Evolutionary conservation across 1,140 invertebrate species (phyloP).

Genomic region (Delia radicum): DNA sequence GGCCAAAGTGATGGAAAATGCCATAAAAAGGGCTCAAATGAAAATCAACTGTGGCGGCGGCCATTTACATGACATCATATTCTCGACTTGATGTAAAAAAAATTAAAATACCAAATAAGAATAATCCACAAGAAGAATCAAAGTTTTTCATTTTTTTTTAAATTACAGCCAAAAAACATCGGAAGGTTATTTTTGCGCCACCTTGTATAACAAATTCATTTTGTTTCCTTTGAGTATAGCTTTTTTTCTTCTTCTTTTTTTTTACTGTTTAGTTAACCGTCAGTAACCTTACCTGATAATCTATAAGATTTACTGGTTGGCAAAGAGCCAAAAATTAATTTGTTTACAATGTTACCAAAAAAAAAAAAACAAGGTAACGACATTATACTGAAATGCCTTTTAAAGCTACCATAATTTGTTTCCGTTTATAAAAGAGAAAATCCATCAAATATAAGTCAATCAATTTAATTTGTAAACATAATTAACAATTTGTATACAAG

Average conservation of each 20-base stretch:
- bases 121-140: no score
- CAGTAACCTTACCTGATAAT: not conserved
- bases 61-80: no score
- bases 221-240: no score
- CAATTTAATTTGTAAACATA: constrained; percentile 2
- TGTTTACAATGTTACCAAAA: not conserved
- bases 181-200: no score
- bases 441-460: constrained; percentile 7
- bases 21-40: no score
- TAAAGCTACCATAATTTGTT: not conserved
- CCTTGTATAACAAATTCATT: no score
- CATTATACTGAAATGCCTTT: not conserved
- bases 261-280: not conserved
- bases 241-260: not conserved
- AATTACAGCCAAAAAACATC: no score
- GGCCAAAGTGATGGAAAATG: no score
- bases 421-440: not conserved
- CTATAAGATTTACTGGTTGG: not conserved
- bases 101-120: no score
- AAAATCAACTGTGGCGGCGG: no score
- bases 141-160: no score
- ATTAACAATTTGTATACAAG: not conserved
- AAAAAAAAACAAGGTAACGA: not conserved
- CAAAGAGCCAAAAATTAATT: constrained; percentile 14
- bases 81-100: no score